These are phyloP conservation scores for Dolichotis patagonum DNA, from an alignment of 2,113 vertebrate species.

Conservation along the genomic window DNA sequence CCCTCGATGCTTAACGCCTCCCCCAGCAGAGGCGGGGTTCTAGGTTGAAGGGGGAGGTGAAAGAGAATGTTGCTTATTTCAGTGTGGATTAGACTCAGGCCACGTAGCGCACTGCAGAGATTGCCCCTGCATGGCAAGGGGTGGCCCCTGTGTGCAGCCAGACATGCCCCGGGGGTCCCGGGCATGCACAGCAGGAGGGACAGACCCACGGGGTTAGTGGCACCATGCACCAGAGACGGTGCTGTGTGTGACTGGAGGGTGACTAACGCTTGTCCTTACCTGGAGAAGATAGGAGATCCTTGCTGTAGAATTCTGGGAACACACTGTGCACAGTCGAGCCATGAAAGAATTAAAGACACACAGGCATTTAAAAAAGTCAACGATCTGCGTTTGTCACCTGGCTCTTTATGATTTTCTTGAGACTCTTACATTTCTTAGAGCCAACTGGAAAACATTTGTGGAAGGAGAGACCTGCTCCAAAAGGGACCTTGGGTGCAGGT, in stretches of 20 bases:
- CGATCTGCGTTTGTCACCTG: background rate
- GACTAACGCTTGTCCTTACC: background rate
- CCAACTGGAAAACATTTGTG: background rate
- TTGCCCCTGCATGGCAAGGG: fast-evolving
- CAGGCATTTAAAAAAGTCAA: background rate
- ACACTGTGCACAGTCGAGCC: background rate
- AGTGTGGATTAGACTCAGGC: background rate
- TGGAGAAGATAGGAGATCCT: background rate
- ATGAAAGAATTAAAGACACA: background rate
- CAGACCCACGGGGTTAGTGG: fast-evolving
- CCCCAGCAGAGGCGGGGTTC: no score
- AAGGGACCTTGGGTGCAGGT: no score
- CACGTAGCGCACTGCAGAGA: background rate
- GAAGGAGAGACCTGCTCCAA: background rate
- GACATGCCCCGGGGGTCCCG: fast-evolving
- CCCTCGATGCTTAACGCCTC: fast-evolving
- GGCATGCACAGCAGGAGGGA: background rate
- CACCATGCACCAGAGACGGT: background rate
- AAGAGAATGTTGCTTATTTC: background rate
- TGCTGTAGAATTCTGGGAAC: background rate
- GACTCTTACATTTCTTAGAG: background rate
- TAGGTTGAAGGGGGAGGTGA: background rate
- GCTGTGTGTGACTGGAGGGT: background rate
- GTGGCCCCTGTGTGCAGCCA: no score
- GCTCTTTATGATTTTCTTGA: background rate